A percentile compares a stretch with the other conserved stretches of the same genome.
Conservation (phyloP, 2,113 vertebrate genomes). For the Pedionomus torquatus region DNA sequence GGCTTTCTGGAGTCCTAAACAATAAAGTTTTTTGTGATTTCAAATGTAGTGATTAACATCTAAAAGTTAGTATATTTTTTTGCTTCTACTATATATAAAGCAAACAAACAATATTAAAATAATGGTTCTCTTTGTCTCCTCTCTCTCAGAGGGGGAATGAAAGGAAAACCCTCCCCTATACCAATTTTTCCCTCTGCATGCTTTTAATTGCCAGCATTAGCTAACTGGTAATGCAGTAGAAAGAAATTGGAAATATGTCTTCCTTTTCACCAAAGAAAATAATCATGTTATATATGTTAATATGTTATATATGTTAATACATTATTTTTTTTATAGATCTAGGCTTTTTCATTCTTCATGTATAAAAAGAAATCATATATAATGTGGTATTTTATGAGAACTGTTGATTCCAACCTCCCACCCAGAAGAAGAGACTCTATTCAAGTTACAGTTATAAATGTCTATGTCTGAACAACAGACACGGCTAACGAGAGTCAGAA, state of each 20-base stretch:
- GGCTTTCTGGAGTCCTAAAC: background rate
- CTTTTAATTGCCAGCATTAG: background rate
- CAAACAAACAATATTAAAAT: background rate
- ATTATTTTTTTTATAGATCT: too few species aligned
- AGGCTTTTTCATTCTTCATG: too few species aligned
- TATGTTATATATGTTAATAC: too few species aligned
- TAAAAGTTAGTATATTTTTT: background rate
- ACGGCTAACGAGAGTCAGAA: background rate
- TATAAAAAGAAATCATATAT: too few species aligned
- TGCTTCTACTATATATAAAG: background rate
- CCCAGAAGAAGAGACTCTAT: too few species aligned
- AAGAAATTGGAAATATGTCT: background rate
- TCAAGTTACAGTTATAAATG: too few species aligned
- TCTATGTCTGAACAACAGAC: background rate
- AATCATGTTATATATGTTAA: too few species aligned
- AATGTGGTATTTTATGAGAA: too few species aligned
- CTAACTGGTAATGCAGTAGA: background rate
- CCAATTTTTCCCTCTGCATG: background rate
- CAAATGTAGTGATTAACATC: background rate
- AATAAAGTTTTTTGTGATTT: background rate
- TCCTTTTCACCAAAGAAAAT: background rate
- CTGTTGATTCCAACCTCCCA: too few species aligned
- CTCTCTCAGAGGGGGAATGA: background rate
- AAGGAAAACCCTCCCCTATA: accelerated
- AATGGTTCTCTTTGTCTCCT: background rate